Conservation (phyloP, 2,797 vertebrate species). For the Cyprinella venusta region DNA sequence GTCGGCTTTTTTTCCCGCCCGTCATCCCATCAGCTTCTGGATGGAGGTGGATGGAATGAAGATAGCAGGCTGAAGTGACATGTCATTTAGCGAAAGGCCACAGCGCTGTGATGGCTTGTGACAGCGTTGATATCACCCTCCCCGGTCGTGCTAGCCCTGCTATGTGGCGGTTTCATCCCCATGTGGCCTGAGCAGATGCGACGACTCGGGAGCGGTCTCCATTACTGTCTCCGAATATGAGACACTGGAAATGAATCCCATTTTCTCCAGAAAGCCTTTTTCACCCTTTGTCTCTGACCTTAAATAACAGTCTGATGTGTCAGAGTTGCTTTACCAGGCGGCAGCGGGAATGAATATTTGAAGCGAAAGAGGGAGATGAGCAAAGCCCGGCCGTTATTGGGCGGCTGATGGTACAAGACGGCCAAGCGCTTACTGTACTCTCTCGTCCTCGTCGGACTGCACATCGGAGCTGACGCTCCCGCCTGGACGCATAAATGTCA, state of each 20-base stretch:
- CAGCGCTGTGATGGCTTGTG: slow-evolving; percentile 58
- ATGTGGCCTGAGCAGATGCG: slow-evolving; percentile 64
- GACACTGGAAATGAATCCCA: slow-evolving; percentile 81
- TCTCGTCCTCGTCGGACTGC: slow-evolving; percentile 41
- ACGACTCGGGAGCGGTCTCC: slow-evolving; percentile 61
- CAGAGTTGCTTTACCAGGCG: slow-evolving; percentile 78
- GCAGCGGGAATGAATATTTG: slow-evolving; percentile 80
- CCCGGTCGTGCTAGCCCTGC: slow-evolving; percentile 20
- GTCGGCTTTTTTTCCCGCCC: slow-evolving; percentile 31
- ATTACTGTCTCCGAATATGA: slow-evolving; percentile 74
- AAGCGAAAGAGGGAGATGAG: slow-evolving; percentile 79
- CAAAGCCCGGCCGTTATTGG: slow-evolving; percentile 69
- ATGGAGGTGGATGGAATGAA: slow-evolving; percentile 34
- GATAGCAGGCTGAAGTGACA: slow-evolving; percentile 56
- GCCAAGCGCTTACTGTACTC: slow-evolving; percentile 67
- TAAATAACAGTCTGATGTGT: slow-evolving; percentile 82
- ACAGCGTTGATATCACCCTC: slow-evolving; percentile 54
- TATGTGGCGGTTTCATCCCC: slow-evolving; percentile 36
- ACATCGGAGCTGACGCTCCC: slow-evolving; percentile 63
- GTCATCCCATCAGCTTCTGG: slow-evolving; percentile 40
- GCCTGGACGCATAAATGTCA: slow-evolving; percentile 72
- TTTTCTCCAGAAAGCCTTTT: slow-evolving; percentile 67
- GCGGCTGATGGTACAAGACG: slow-evolving; percentile 5
- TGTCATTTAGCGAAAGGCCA: slow-evolving; percentile 57
- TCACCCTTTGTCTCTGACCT: slow-evolving; percentile 75